These are phyloP conservation scores for Lithobates pipiens DNA, from an alignment of 2,797 vertebrate genomes.

Conservation along the genomic window DNA sequence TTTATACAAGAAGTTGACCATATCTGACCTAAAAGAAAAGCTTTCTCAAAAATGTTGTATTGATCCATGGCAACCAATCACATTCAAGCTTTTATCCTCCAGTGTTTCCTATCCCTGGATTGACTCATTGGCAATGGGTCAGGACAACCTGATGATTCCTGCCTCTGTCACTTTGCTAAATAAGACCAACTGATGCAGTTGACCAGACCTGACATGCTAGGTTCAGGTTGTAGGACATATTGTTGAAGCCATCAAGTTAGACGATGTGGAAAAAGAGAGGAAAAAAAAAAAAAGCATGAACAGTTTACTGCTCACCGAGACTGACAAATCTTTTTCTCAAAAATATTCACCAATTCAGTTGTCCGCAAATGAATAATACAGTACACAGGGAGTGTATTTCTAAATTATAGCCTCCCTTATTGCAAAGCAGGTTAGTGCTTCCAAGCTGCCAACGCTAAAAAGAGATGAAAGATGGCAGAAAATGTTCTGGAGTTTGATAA, in stretches of 20 bases:
- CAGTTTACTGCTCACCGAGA: neutral
- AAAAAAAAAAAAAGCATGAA: neutral
- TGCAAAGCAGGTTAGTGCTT: neutral
- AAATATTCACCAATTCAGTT: neutral
- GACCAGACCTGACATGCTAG: neutral
- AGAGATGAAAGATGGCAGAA: slow-evolving; percentile 41
- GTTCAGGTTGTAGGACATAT: neutral
- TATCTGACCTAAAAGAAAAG: too few relatives aligned
- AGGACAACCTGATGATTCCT: too few relatives aligned
- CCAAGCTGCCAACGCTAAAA: neutral
- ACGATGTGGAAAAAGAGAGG: neutral
- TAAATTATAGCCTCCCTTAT: neutral
- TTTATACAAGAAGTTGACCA: too few relatives aligned
- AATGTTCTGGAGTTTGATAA: slow-evolving; percentile 32
- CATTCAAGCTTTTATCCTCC: too few relatives aligned
- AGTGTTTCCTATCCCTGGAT: too few relatives aligned
- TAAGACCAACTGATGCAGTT: neutral
- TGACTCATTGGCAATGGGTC: too few relatives aligned
- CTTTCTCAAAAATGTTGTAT: too few relatives aligned
- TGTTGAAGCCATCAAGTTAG: neutral
- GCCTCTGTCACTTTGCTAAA: too few relatives aligned
- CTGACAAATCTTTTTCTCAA: slow-evolving; percentile 6
- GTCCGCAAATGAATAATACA: slow-evolving; percentile 10
- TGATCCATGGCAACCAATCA: too few relatives aligned
- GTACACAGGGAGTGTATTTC: neutral